Conservation (phyloP, 2,888 invertebrate genomes). For the Dromius quadrimaculatus region DNA sequence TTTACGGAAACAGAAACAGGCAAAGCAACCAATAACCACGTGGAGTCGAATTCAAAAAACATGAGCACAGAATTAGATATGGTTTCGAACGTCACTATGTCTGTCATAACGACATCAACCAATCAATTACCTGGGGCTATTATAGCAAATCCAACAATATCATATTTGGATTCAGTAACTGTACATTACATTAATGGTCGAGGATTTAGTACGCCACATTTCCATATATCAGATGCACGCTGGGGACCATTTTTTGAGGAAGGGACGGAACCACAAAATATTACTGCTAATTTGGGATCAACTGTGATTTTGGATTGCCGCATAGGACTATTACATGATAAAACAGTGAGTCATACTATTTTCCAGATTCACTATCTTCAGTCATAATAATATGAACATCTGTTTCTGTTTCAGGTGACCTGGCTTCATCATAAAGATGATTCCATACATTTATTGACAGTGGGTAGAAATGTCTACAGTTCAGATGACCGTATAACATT, state of each 20-base stretch:
- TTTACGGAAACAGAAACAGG: not conserved
- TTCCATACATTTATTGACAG: slow-evolving; percentile 72
- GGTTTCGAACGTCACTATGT: slow-evolving; percentile 29
- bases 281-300: slow-evolving; percentile 72
- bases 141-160: slow-evolving; percentile 39
- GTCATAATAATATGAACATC: too few species aligned
- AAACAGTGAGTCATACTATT: slow-evolving; percentile 67
- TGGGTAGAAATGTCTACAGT: slow-evolving; percentile 71
- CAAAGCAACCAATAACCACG: not conserved
- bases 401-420: slow-evolving; percentile 69
- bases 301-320: slow-evolving; percentile 72
- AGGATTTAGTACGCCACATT: slow-evolving; percentile 61
- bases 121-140: slow-evolving; percentile 25
- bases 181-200: slow-evolving; percentile 60
- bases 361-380: not conserved
- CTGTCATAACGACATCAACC: slow-evolving; percentile 37
- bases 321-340: slow-evolving; percentile 72
- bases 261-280: slow-evolving; percentile 69
- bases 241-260: slow-evolving; percentile 78
- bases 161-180: slow-evolving; percentile 55
- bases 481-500: slow-evolving; percentile 72
- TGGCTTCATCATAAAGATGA: slow-evolving; percentile 72
- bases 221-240: slow-evolving; percentile 66
- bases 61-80: not conserved
- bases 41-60: not conserved